Conservation (phyloP, 2,797 vertebrate species). For the Natrix natrix region DNA sequence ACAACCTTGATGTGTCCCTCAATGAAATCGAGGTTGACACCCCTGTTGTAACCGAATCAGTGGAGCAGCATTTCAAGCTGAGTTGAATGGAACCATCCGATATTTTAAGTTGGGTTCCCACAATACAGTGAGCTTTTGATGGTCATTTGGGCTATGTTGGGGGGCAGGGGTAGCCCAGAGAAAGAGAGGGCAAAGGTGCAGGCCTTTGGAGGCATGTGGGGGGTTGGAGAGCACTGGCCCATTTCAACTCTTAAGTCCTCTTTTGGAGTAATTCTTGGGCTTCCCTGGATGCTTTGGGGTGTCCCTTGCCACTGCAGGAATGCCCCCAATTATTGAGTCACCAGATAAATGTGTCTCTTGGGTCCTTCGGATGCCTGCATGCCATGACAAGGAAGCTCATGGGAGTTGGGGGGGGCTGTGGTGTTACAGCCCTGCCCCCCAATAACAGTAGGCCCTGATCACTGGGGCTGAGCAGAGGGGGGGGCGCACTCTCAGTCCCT, state of each 20-base stretch:
- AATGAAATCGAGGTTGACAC: too few relatives aligned
- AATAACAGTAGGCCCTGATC: neutral
- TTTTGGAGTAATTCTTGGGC: neutral
- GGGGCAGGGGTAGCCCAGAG: neutral
- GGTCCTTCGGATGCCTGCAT: neutral
- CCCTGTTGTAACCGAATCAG: neutral
- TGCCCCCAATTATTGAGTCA: neutral
- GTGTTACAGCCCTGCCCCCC: neutral
- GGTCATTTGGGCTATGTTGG: neutral
- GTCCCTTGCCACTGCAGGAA: neutral
- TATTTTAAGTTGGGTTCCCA: neutral
- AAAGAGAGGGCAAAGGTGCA: neutral
- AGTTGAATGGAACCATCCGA: neutral
- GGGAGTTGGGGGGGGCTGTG: neutral
- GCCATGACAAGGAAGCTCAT: neutral
- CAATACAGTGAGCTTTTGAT: neutral
- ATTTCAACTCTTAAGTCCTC: neutral
- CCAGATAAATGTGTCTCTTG: neutral
- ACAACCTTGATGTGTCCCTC: too few relatives aligned
- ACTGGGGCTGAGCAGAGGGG: neutral
- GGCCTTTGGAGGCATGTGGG: neutral
- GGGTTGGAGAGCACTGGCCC: neutral
- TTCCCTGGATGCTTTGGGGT: neutral
- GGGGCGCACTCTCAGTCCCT: neutral
- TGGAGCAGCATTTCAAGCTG: neutral